Evolutionary conservation across 2,888 invertebrate genomes (phyloP).

Genomic region (Cyaniris semiargus): DNA sequence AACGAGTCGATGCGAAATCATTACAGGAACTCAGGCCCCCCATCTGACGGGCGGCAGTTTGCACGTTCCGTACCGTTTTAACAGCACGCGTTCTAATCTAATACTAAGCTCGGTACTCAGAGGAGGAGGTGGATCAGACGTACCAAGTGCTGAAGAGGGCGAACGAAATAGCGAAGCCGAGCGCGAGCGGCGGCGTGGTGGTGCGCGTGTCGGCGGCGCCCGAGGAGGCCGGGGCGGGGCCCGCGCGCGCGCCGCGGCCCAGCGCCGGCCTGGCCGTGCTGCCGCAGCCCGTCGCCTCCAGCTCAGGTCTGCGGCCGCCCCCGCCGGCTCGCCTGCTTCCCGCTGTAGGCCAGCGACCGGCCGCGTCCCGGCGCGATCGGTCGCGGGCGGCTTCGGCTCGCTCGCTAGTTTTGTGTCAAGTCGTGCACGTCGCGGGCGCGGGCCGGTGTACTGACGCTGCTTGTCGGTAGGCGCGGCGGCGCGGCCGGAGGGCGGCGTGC

Average conservation of each 20-base stretch:
- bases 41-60: slow-evolving; percentile 44
- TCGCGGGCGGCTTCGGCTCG: slow-evolving; percentile 56
- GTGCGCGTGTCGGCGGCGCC: slow-evolving; percentile 71
- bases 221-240: slow-evolving; percentile 64
- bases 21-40: slow-evolving; percentile 37
- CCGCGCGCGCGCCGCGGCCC: slow-evolving; percentile 72
- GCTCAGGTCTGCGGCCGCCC: slow-evolving; percentile 83
- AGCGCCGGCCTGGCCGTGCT: slow-evolving; percentile 82
- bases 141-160: slow-evolving; percentile 97
- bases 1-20: slow-evolving; percentile 39
- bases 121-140: slow-evolving; percentile 92
- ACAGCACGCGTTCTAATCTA: slow-evolving; percentile 54
- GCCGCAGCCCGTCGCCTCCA: slow-evolving; percentile 84
- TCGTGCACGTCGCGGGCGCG: slow-evolving; percentile 73
- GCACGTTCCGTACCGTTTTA: slow-evolving; percentile 33
- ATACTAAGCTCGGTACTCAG: slow-evolving; percentile 75
- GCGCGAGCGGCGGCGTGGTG: slow-evolving; percentile 73
- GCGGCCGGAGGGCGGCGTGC: slow-evolving; percentile 84
- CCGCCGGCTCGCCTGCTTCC: slow-evolving; percentile 68
- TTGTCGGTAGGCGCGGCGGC: slow-evolving; percentile 74
- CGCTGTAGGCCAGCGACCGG: slow-evolving; percentile 67
- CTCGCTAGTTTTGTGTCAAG: slow-evolving; percentile 76
- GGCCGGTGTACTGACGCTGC: slow-evolving; percentile 68
- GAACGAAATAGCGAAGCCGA: slow-evolving; percentile 88
- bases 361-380: slow-evolving; percentile 46